Base-by-base conservation (phyloP, 2,888 invertebrate species). In the Patella caerulea region DNA sequence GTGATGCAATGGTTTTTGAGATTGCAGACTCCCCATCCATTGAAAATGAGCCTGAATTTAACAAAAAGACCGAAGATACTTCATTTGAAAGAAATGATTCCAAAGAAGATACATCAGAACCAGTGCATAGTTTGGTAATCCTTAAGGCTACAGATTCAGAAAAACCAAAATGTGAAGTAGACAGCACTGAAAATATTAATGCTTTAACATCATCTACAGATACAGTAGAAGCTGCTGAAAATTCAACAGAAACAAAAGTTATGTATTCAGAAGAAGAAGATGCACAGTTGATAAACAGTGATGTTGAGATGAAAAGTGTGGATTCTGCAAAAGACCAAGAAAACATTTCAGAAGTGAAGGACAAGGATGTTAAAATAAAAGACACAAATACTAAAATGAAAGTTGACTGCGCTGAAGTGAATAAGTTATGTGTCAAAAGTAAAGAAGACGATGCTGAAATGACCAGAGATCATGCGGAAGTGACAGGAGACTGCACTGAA, bases 171-270 rank as follows among this genome's bases (percentile, higher is more conserved):
- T 65, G 9, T 19, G n/a, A n/a, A 9, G 7, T 65, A 19, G 65
- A 65, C 65, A 24, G 65, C n/a, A 65, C n/a, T n/a, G n/a, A n/a
- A n/a, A n/a, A n/a, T n/a, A n/a, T n/a, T n/a, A n/a, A n/a, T n/a
- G n/a, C n/a, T n/a, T n/a, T n/a, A n/a, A n/a, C 19, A 24, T 24
- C 19, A 1, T n/a, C 65, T 52, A 71, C 34, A 14, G 52, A 74
- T 59, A 65, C 73, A 54, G 24, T 78, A n/a, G 56, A 71, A 55
- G 74, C 59, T 3, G 74, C 53, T 9, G 78, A 74, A 29, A 55
- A 53, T 55, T 17, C 55, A 9, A 45, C 52, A 69, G 75, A 75
- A n/a, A 56, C 59, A 19, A 59, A 73, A 73, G 4, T 59, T 4
- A 15, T 17, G 0, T 15, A 7, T 9, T 17, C 17, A 52, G 19